Evolutionary conservation across 2,797 vertebrate species (phyloP).

Genomic region (Notolabrus celidotus): DNA sequence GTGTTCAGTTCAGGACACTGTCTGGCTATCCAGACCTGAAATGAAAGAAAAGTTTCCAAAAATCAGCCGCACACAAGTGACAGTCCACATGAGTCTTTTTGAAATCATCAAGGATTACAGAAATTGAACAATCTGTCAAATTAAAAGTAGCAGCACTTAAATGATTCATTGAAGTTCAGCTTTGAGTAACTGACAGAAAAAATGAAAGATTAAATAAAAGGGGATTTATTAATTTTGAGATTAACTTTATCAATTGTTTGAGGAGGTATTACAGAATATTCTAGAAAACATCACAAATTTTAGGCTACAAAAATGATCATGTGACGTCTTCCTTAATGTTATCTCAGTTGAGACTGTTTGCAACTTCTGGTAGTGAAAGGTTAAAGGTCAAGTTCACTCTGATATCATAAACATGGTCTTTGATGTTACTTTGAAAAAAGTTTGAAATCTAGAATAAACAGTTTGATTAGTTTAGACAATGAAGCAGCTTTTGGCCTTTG

Average conservation of each 20-base stretch:
- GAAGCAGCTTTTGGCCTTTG: too few relatives aligned
- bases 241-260: constrained; percentile 16
- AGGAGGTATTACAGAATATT: constrained; percentile 19
- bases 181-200: constrained; percentile 31
- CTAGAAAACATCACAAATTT: constrained; percentile 13
- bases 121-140: constrained; percentile 29
- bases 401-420: too few relatives aligned
- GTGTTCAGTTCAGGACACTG: constrained; percentile 6
- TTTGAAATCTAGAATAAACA: too few relatives aligned
- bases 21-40: background rate
- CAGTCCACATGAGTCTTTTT: background rate
- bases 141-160: constrained; percentile 18
- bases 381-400: too few relatives aligned
- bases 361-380: too few relatives aligned
- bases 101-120: constrained; percentile 21
- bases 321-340: too few relatives aligned
- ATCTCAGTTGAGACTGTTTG: too few relatives aligned
- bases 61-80: too few relatives aligned
- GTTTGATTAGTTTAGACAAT: too few relatives aligned
- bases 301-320: too few relatives aligned
- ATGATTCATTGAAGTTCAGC: constrained; percentile 19
- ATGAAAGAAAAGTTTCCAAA: background rate
- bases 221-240: background rate
- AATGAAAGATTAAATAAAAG: constrained; percentile 7
- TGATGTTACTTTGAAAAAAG: too few relatives aligned